Evolutionary conservation across 2,113 vertebrate species (phyloP).

Genomic region (Rhegmatorhina hoffmannsi): DNA sequence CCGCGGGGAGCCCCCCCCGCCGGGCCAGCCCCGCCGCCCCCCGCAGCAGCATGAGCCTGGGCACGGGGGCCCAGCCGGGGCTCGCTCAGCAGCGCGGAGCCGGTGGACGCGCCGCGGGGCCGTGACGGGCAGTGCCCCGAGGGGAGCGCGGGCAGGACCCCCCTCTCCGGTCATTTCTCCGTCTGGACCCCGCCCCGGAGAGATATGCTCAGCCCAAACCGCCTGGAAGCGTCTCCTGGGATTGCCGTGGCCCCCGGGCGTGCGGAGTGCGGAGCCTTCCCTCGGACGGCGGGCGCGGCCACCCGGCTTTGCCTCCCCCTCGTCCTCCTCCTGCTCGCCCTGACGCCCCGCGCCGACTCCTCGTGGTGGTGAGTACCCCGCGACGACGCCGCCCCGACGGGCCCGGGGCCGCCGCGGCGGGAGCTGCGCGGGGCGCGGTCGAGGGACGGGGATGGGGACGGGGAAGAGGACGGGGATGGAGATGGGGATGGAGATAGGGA

Average conservation of each 20-base stretch:
- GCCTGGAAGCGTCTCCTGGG: constrained; percentile 72
- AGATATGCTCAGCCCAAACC: constrained; percentile 56
- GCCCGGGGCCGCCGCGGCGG: neutral
- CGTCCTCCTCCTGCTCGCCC: constrained; percentile 85
- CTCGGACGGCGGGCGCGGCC: constrained; percentile 67
- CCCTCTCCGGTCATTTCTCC: neutral
- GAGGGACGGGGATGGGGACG: neutral
- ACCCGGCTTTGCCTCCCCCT: constrained; percentile 83
- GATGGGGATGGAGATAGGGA: neutral
- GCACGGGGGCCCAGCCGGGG: constrained; percentile 14
- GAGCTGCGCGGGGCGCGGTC: neutral
- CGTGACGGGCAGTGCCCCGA: constrained; percentile 28
- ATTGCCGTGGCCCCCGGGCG: constrained; percentile 62
- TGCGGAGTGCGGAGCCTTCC: constrained; percentile 72
- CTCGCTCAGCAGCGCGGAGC: constrained; percentile 29
- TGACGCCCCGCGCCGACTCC: constrained; percentile 89
- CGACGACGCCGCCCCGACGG: neutral
- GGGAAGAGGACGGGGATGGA: neutral
- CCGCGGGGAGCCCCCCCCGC: no score
- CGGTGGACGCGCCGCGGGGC: neutral
- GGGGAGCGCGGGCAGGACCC: constrained; percentile 19
- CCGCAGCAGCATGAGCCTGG: neutral
- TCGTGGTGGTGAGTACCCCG: constrained; percentile 90
- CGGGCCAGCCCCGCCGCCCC: no score
- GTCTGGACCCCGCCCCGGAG: constrained; percentile 29